A percentile compares a stretch with the other conserved stretches of the same genome.
phyloP scores from a whole-genome alignment of 2,888 invertebrate species.

The Laspeyria flexula region DNA sequence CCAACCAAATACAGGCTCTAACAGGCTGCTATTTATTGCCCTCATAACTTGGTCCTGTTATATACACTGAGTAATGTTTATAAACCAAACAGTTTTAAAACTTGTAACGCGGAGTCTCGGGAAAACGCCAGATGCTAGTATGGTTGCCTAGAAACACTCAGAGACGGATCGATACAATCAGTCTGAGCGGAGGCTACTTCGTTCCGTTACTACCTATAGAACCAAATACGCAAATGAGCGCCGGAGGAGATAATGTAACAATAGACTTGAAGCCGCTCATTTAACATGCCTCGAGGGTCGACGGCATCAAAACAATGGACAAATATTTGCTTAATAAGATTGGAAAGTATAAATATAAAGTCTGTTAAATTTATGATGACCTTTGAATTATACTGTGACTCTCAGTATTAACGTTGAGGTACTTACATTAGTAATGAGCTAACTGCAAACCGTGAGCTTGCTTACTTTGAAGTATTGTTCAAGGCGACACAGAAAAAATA shows the following conservation, averaged over 20 bases:
- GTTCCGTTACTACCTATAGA: slow-evolving; percentile 31
- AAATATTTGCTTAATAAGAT: slow-evolving; percentile 42
- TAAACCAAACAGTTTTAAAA: neutral
- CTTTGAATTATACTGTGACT: slow-evolving; percentile 38
- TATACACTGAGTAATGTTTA: slow-evolving; percentile 20
- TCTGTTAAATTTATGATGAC: slow-evolving; percentile 24
- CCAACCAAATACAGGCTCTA: slow-evolving; percentile 35
- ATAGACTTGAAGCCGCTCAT: slow-evolving; percentile 51
- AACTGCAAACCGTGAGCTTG: slow-evolving; percentile 18
- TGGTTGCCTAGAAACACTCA: slow-evolving; percentile 36
- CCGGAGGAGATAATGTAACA: slow-evolving; percentile 46
- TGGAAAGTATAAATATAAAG: slow-evolving; percentile 19
- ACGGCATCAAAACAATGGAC: slow-evolving; percentile 54
- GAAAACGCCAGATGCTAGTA: slow-evolving; percentile 21
- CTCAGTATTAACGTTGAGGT: slow-evolving; percentile 9
- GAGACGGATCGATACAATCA: slow-evolving; percentile 45
- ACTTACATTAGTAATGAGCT: slow-evolving; percentile 29
- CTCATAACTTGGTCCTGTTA: slow-evolving; percentile 15
- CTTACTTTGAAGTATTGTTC: slow-evolving; percentile 25
- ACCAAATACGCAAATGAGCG: slow-evolving; percentile 39
- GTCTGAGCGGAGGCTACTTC: slow-evolving; percentile 42
- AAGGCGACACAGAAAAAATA: slow-evolving; percentile 28
- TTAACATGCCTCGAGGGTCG: slow-evolving; percentile 48
- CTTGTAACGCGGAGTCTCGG: slow-evolving; percentile 3
- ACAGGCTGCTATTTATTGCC: slow-evolving; percentile 28